Conservation (phyloP, 2,888 invertebrate species). For the Drosophila lacicola region DNA sequence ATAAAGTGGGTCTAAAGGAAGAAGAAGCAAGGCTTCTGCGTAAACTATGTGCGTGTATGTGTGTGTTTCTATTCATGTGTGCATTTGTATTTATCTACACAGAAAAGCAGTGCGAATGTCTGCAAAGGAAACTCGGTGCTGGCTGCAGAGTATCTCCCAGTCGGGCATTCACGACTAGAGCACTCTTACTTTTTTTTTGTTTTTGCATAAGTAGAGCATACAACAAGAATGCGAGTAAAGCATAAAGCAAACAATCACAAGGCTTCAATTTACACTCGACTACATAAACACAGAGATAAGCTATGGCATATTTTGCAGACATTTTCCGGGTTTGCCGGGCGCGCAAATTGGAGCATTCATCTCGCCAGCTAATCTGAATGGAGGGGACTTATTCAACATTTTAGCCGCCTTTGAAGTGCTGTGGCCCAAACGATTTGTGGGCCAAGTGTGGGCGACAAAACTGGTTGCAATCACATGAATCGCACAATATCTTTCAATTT, state of each 20-base stretch:
- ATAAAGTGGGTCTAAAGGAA: no score
- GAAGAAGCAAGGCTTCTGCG: no score
- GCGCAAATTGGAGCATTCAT: slow-evolving; percentile 53
- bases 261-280: slow-evolving; percentile 43
- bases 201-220: slow-evolving; percentile 47
- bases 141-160: neutral
- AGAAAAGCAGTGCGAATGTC: no score
- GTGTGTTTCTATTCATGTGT: no score
- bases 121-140: no score
- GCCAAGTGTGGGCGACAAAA: slow-evolving; percentile 38
- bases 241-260: slow-evolving; percentile 29
- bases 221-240: slow-evolving; percentile 42
- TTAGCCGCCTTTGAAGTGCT: slow-evolving; percentile 42
- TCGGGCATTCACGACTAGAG: neutral
- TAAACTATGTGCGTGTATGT: no score
- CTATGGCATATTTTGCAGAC: slow-evolving; percentile 46
- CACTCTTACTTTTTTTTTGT: neutral
- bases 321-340: slow-evolving; percentile 65
- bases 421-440: slow-evolving; percentile 22
- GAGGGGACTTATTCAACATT: slow-evolving; percentile 23
- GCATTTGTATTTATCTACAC: no score
- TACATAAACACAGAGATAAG: slow-evolving; percentile 5
- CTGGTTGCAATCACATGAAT: neutral
- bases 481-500: slow-evolving; percentile 1
- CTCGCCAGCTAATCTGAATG: slow-evolving; percentile 26